Evolutionary conservation across 2,113 vertebrate genomes (phyloP), one percentile per base, ranked within the genome.

Genomic region (Proteles cristata): DNA sequence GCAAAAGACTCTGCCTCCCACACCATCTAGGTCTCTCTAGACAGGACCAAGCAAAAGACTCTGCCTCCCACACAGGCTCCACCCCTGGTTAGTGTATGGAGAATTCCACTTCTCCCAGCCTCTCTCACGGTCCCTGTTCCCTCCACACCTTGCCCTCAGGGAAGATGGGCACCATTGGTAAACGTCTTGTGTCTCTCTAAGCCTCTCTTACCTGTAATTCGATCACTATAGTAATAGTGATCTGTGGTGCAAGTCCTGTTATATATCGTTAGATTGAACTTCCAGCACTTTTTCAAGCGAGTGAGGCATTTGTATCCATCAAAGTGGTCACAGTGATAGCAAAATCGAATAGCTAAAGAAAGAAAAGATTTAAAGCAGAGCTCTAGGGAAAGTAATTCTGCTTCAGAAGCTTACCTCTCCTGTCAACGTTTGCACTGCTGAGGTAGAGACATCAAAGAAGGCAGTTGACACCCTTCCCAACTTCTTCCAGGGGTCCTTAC

Each of bases 171-270:
- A 28, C 66, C 15, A 58, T 0, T 9, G 21, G 25, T 88, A 25
- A 25, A 81, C 31, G 61, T 43, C 66, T 58, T 33, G 1, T 61
- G 43, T 93, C 10, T 89, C 4, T 76, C 39, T 76, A 71, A 71
- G 28, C 5, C 33, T 3, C 2, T 31, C 87, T 79, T 96, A 97
- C 94, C 88, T 4, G 28, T 0, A 0, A 0, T 0, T 11, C 26
- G 50, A 11, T 97, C 33, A 73, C 0, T 2, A 48, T 1, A 96
- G 31, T 97, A 97, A 39, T 39, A 95, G 71, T 96, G 12, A 19
- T 93, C 50, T 80, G 90, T 96, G 28, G 79, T 1, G 82, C 97
- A 97, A 35, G 48, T 81, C 76, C 53, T 97, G 15, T 94, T 95
- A 23, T 1, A 0, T 0, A 0, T 0, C 5, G 21, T 2, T 31